These are phyloP conservation scores for Synergus japonicus DNA, from an alignment of 2,888 invertebrate genomes.

Conservation along the genomic window DNA sequence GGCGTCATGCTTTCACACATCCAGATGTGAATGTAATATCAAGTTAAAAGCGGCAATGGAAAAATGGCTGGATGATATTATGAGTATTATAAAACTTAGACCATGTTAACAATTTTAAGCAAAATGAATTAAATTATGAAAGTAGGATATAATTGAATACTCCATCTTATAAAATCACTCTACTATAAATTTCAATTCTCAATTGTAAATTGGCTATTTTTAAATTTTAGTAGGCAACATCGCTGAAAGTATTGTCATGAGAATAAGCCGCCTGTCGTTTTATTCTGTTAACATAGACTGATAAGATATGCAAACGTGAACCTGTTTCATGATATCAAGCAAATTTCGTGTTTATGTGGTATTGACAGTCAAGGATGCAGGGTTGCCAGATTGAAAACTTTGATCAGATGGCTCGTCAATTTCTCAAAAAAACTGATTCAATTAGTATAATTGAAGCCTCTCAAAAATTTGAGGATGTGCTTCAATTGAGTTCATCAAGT, in stretches of 20 bases:
- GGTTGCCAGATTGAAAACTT: background rate
- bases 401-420: background rate
- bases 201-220: too few species aligned
- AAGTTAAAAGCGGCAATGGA: background rate
- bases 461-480: background rate
- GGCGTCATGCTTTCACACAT: conserved; percentile 31
- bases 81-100: background rate
- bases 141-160: too few species aligned
- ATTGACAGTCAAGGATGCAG: background rate
- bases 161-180: too few species aligned
- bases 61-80: conserved; percentile 3
- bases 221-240: background rate
- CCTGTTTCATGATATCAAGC: background rate
- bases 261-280: background rate
- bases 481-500: background rate
- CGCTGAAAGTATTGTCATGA: background rate
- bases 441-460: too few species aligned
- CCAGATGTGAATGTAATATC: conserved; percentile 13
- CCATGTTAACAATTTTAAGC: background rate
- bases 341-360: background rate
- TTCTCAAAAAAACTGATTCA: too few species aligned
- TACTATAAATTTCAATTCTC: too few species aligned
- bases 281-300: background rate
- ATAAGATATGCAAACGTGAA: conserved; percentile 10
- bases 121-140: too few species aligned